Conservation (phyloP, 2,113 vertebrate species). For the Melierax canorus region DNA sequence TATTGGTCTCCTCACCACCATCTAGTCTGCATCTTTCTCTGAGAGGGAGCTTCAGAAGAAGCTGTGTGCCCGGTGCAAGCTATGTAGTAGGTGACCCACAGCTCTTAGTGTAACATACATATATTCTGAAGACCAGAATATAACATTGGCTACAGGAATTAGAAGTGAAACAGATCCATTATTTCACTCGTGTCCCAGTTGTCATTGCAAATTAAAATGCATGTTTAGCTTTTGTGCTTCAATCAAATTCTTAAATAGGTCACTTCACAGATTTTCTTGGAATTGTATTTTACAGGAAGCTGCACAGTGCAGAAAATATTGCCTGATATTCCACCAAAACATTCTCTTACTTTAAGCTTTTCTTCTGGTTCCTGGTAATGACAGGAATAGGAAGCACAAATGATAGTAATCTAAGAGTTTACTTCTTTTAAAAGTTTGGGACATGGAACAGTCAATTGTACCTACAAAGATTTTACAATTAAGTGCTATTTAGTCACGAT, state of each 20-base stretch:
- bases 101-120: fast-evolving
- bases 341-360: not conserved
- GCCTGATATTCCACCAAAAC: not conserved
- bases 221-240: not conserved
- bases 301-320: not conserved
- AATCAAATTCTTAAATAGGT: not conserved
- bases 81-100: not conserved
- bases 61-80: not conserved
- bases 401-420: not conserved
- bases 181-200: not conserved
- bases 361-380: not conserved
- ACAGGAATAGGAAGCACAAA: not conserved
- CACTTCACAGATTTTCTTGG: not conserved
- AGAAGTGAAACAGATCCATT: not conserved
- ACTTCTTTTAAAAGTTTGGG: not conserved
- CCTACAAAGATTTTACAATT: not conserved
- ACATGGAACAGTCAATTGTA: not conserved
- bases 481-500: not conserved
- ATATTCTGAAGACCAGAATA: not conserved
- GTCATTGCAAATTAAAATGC: not conserved
- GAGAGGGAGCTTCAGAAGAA: not conserved
- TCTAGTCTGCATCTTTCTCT: not conserved
- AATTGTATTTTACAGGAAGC: not conserved
- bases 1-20: not conserved
- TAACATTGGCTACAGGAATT: not conserved